phyloP scores from a whole-genome alignment of 1,140 invertebrate species.

The Tribolium castaneum region DNA sequence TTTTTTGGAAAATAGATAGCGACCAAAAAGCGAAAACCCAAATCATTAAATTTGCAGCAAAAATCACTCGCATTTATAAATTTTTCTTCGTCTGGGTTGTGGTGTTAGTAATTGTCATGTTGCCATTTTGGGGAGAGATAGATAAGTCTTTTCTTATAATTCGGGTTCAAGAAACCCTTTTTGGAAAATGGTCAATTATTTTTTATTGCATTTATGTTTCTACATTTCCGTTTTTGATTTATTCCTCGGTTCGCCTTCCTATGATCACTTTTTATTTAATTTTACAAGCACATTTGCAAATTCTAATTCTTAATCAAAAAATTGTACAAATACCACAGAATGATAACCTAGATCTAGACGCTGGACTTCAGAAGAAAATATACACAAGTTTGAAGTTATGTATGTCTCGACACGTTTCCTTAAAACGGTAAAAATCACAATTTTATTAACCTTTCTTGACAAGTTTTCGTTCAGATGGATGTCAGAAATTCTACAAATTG shows the following conservation, averaged over 20 bases:
- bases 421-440: too few species aligned
- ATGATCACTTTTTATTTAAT: not conserved
- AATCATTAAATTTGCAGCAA: not conserved
- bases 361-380: not conserved
- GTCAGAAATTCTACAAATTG: too few species aligned
- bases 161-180: not conserved
- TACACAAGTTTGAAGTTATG: not conserved
- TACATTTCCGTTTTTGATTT: not conserved
- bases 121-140: not conserved
- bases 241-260: not conserved
- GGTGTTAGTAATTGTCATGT: not conserved
- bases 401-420: too few species aligned
- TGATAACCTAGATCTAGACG: not conserved
- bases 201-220: not conserved
- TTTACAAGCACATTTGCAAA: not conserved
- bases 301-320: not conserved
- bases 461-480: too few species aligned
- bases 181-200: not conserved
- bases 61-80: not conserved
- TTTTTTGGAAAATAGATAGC: too few species aligned
- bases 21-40: not conserved
- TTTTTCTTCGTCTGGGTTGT: not conserved
- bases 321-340: not conserved
- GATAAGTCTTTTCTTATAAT: not conserved
- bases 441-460: too few species aligned